These are phyloP conservation scores for Probosciger aterrimus DNA, from an alignment of 2,113 vertebrate genomes.

Conservation along the genomic window DNA sequence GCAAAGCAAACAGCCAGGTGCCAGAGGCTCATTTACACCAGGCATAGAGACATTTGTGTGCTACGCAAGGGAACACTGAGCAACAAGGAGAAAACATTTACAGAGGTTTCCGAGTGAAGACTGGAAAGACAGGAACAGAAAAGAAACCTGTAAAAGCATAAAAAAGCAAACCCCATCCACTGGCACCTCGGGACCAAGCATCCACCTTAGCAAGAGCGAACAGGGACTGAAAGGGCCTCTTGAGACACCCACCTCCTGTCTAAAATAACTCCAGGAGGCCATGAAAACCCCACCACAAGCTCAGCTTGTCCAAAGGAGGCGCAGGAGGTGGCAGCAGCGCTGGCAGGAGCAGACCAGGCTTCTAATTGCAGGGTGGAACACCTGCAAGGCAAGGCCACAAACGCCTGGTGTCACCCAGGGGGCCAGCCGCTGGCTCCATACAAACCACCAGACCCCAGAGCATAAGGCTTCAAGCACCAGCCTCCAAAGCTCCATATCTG, in stretches of 20 bases:
- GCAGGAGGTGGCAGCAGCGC: not conserved
- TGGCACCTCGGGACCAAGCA: accelerated
- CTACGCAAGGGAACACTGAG: not conserved
- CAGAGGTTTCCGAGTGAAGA: not conserved
- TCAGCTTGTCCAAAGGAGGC: not conserved
- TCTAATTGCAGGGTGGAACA: not conserved
- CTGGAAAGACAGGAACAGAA: not conserved
- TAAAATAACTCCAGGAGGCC: not conserved
- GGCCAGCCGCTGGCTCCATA: not conserved
- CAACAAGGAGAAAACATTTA: not conserved
- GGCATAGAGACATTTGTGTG: not conserved
- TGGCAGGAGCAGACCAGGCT: not conserved
- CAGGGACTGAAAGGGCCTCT: not conserved
- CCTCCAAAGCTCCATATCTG: not conserved
- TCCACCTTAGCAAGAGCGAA: not conserved
- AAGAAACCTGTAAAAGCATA: not conserved
- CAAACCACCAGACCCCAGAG: not conserved
- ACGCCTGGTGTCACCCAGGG: accelerated
- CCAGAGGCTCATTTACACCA: not conserved
- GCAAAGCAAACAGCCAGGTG: not conserved
- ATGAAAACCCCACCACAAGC: not conserved
- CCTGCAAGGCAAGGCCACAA: not conserved
- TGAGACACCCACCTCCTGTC: not conserved
- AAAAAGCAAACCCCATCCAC: not conserved
- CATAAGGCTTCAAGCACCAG: not conserved